phyloP scores from a whole-genome alignment of 1,140 invertebrate genomes.

The Saccostrea cuccullata region DNA sequence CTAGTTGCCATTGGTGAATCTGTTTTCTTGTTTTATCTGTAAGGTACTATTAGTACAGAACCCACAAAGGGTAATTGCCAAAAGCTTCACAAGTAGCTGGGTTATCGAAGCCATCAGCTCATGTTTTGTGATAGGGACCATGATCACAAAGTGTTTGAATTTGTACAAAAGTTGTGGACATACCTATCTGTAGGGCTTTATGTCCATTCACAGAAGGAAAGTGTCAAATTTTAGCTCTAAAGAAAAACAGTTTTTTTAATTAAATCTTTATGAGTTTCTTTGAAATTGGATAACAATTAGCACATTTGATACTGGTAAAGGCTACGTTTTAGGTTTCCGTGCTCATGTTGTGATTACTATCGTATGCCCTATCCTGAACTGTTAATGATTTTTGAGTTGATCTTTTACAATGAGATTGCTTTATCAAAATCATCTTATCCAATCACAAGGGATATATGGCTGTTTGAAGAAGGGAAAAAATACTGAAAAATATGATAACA shows the following conservation, averaged over 20 bases:
- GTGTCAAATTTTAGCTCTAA: slow-evolving; percentile 42
- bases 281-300: slow-evolving; percentile 45
- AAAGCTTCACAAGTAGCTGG: slow-evolving; percentile 25
- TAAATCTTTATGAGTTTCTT: slow-evolving; percentile 41
- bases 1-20: not conserved
- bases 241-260: slow-evolving; percentile 41
- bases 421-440: slow-evolving; percentile 21
- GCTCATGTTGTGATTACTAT: slow-evolving; percentile 34
- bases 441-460: slow-evolving; percentile 1
- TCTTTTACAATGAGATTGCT: slow-evolving; percentile 29
- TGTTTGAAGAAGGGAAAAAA: slow-evolving; percentile 13
- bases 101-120: slow-evolving; percentile 29
- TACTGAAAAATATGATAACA: slow-evolving; percentile 14
- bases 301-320: not conserved
- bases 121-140: not conserved
- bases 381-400: slow-evolving; percentile 33
- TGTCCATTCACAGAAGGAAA: not conserved
- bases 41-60: slow-evolving; percentile 3
- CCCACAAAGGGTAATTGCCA: slow-evolving; percentile 7
- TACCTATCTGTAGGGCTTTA: slow-evolving; percentile 15
- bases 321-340: not conserved
- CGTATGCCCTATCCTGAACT: slow-evolving; percentile 29
- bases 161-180: slow-evolving; percentile 21
- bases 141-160: slow-evolving; percentile 29
- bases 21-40: not conserved